phyloP scores from a whole-genome alignment of 2,113 vertebrate species.

The Cyanoramphus novaezelandiae region DNA sequence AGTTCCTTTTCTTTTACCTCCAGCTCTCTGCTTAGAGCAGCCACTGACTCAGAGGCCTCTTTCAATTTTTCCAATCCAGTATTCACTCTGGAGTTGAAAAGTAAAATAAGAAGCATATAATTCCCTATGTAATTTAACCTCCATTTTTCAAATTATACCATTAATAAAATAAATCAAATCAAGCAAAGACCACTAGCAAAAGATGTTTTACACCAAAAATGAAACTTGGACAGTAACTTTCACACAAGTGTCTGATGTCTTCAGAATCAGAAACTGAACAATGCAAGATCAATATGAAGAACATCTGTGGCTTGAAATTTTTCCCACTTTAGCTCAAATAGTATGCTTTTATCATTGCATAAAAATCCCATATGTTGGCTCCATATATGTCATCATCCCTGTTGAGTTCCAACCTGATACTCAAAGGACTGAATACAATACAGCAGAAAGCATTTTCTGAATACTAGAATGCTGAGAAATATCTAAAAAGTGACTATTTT shows the following conservation, averaged over 20 bases:
- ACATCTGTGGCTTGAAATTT: neutral
- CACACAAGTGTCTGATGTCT: neutral
- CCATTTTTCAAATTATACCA: neutral
- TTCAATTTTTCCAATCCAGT: conserved; percentile 92
- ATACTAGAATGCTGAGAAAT: neutral
- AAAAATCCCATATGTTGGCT: neutral
- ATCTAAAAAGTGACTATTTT: neutral
- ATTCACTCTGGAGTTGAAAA: conserved; percentile 84
- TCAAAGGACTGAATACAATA: neutral
- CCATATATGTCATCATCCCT: neutral
- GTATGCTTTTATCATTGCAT: neutral
- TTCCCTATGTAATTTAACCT: neutral
- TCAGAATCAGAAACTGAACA: neutral
- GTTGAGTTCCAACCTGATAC: neutral
- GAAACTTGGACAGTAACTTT: neutral
- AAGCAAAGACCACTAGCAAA: neutral
- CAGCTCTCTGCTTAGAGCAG: conserved; percentile 88
- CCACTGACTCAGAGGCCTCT: conserved; percentile 92
- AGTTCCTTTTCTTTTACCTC: conserved; percentile 93
- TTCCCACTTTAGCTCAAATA: neutral
- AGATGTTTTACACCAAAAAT: neutral
- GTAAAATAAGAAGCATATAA: neutral
- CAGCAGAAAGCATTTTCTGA: neutral
- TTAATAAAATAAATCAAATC: neutral
- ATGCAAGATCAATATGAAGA: neutral